A percentile compares a stretch with the other conserved stretches of the same genome.
Evolutionary conservation across 2,113 vertebrate species (phyloP).

Genomic region (Poecile atricapillus): DNA sequence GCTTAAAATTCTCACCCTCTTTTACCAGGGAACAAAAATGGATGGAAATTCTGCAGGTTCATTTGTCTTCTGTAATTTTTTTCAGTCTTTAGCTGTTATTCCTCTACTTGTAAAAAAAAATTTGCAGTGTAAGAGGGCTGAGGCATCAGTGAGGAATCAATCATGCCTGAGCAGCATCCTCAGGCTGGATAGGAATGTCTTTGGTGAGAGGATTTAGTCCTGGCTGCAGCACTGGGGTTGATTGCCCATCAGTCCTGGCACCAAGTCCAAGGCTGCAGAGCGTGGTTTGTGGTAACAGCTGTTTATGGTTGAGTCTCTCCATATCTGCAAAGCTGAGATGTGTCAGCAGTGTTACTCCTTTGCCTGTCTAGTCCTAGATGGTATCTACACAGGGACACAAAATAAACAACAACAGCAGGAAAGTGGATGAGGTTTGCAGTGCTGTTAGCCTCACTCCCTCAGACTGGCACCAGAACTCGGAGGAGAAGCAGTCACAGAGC

Average conservation of each 20-base stretch:
- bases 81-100: neutral
- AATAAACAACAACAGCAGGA: neutral
- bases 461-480: neutral
- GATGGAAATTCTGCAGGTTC: neutral
- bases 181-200: neutral
- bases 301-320: neutral
- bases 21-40: neutral
- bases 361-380: neutral
- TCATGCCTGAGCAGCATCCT: neutral
- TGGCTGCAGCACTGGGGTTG: neutral
- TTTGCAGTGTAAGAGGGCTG: rapidly evolving
- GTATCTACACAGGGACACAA: neutral
- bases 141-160: neutral
- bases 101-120: neutral
- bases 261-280: neutral
- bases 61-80: neutral
- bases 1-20: neutral
- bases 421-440: neutral
- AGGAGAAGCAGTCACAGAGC: neutral
- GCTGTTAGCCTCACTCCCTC: neutral
- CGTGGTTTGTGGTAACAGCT: neutral
- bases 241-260: neutral
- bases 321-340: neutral
- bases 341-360: neutral
- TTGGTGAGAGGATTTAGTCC: neutral